These are phyloP conservation scores for Atethmia centrago DNA, from an alignment of 2,888 invertebrate genomes.

Conservation along the genomic window DNA sequence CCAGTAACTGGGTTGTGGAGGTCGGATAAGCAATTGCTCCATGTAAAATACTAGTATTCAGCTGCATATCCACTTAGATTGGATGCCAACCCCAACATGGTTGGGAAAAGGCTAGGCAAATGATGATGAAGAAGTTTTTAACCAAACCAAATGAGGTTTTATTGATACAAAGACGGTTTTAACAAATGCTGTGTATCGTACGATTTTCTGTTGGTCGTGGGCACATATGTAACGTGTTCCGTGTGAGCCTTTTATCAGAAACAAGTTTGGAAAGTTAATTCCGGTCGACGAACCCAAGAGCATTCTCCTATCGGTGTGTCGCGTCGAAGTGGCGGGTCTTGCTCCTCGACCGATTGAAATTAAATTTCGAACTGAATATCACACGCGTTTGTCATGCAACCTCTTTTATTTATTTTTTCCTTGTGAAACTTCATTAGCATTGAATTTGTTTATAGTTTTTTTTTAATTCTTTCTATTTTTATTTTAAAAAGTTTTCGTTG, in stretches of 20 bases:
- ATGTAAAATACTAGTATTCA: too few relatives aligned
- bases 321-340: constrained; percentile 58
- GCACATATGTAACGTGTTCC: constrained; percentile 71
- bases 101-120: too few relatives aligned
- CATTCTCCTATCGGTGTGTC: constrained; percentile 79
- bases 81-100: too few relatives aligned
- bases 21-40: too few relatives aligned
- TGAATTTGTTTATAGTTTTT: constrained; percentile 18
- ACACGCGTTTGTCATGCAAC: constrained; percentile 44
- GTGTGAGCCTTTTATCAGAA: constrained; percentile 80
- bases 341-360: constrained; percentile 56
- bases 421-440: constrained; percentile 54
- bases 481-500: constrained; percentile 3
- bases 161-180: constrained; percentile 41
- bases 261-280: constrained; percentile 87
- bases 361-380: constrained; percentile 51
- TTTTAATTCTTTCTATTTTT: constrained; percentile 9
- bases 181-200: constrained; percentile 51
- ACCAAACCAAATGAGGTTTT: constrained; percentile 16
- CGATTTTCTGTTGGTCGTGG: constrained; percentile 64
- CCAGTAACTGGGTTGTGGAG: too few relatives aligned
- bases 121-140: neutral
- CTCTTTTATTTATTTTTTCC: constrained; percentile 30
- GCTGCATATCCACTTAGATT: too few relatives aligned
- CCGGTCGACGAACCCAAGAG: constrained; percentile 82